Conservation (phyloP, 2,797 vertebrate species). For the Myotis planiceps region DNA sequence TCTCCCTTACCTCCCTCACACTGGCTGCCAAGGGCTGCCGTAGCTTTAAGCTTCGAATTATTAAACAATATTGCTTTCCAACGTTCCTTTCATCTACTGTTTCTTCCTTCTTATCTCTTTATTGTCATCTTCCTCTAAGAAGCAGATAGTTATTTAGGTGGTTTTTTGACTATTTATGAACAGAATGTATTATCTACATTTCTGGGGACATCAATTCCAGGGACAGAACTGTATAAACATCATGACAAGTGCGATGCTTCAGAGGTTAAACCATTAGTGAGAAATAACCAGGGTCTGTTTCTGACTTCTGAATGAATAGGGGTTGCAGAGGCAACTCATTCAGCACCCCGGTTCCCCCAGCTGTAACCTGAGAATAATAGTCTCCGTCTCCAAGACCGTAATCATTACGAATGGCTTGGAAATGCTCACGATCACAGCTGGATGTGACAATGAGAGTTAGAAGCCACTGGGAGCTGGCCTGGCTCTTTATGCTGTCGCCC, state of each 20-base stretch:
- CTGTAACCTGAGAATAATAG: neutral
- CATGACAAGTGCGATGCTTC: neutral
- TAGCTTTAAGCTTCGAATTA: slow-evolving; percentile 81
- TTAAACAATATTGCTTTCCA: slow-evolving; percentile 75
- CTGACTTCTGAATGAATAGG: neutral
- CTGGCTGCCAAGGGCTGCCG: slow-evolving; percentile 70
- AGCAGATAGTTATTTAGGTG: slow-evolving; percentile 27
- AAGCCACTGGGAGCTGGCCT: neutral
- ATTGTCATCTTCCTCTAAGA: slow-evolving; percentile 33
- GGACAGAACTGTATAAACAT: slow-evolving; percentile 41
- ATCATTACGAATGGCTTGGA: slow-evolving; percentile 32
- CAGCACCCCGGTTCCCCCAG: neutral
- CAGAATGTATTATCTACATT: neutral
- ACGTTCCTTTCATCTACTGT: neutral
- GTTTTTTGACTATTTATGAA: slow-evolving; percentile 31
- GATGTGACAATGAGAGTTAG: neutral
- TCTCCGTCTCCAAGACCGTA: neutral
- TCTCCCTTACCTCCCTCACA: slow-evolving; percentile 32
- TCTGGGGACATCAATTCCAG: slow-evolving; percentile 44
- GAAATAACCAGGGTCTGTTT: neutral
- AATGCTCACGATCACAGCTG: slow-evolving; percentile 38
- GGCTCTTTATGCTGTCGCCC: neutral
- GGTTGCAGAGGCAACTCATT: neutral
- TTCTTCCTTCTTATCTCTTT: neutral
- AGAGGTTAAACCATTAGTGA: slow-evolving; percentile 15